Base-by-base conservation (phyloP, 2,888 invertebrate genomes). In the Prenolepis imparis region DNA sequence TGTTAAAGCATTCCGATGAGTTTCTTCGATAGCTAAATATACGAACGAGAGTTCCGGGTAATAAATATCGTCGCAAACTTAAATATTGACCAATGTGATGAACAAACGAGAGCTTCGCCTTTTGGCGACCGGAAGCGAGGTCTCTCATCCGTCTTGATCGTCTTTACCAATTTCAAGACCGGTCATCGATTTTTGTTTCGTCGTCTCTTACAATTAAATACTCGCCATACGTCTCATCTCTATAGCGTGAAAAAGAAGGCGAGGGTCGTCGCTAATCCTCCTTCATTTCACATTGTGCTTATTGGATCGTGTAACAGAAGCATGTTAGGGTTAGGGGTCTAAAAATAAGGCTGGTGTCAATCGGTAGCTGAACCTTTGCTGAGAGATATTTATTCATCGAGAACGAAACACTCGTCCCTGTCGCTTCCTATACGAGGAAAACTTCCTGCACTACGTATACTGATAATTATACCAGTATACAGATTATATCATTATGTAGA, bases 221-320 rank as follows among this genome's bases (percentile, higher is more conserved):
- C 39, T 48, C 41, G 57, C 9, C 21, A 66, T n/a, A n/a, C 41
- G 32, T 28, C 28, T 28, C 28, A 2, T 28, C 28, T 28, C 28
- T 28, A 28, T 28, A 3, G 61, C 28, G 24, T 77, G 78, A 67
- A 77, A 61, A 67, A 61, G 78, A 78, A 77, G 41, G 63, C n/a
- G 67, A 84, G 82, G 75, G 84, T 68, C 36, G 74, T 18, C n/a
- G 67, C 52, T 82, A 82, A 66, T 85, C 75, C 74, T 81, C 72
- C 63, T 81, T 41, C 41, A 59, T 77, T 81, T 82, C 84, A 78
- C 84, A 63, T 73, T 66, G 86, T 86, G 86, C 36, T 87, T 84
- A 84, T 86, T 84, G 84, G 82, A 86, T 84, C 87, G 86, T 87
- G 78, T 82, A 87, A 87, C 68, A 64, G 41, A 24, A 70, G 36